phyloP scores from a whole-genome alignment of 2,113 vertebrate genomes.

The Pristiophorus japonicus region DNA sequence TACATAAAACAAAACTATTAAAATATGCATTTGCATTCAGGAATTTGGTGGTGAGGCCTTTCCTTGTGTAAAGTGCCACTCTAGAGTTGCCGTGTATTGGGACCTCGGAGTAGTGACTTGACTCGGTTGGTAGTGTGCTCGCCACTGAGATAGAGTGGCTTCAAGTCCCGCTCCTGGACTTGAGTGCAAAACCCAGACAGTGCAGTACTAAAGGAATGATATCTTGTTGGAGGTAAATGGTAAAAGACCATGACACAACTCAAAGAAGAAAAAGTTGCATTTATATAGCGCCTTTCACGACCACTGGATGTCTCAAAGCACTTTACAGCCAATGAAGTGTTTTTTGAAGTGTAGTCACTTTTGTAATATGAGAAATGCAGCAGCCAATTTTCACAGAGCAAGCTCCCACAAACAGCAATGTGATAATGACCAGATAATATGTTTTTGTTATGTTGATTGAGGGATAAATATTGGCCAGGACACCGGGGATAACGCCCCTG shows the following conservation, averaged over 20 bases:
- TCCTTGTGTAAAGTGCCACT: background rate
- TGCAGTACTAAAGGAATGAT: background rate
- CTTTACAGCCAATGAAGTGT: no score
- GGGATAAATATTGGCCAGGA: no score
- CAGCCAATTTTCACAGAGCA: no score
- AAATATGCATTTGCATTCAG: background rate
- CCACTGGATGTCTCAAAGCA: no score
- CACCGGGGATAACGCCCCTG: no score
- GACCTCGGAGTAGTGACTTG: background rate
- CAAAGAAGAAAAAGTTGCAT: no score
- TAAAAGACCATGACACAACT: background rate
- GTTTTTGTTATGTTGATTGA: no score
- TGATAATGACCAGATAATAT: no score
- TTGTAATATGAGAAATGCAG: no score
- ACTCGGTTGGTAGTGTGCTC: background rate
- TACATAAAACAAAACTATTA: slow-evolving; percentile 29
- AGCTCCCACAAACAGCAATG: no score
- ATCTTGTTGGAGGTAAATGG: background rate
- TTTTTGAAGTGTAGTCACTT: no score
- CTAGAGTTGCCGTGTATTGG: background rate
- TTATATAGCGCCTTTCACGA: no score
- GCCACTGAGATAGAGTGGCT: background rate
- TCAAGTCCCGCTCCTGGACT: background rate
- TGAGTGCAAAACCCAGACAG: background rate
- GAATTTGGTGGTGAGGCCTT: background rate